phyloP scores from a whole-genome alignment of 2,888 invertebrate genomes.

The Lingula anatina region DNA sequence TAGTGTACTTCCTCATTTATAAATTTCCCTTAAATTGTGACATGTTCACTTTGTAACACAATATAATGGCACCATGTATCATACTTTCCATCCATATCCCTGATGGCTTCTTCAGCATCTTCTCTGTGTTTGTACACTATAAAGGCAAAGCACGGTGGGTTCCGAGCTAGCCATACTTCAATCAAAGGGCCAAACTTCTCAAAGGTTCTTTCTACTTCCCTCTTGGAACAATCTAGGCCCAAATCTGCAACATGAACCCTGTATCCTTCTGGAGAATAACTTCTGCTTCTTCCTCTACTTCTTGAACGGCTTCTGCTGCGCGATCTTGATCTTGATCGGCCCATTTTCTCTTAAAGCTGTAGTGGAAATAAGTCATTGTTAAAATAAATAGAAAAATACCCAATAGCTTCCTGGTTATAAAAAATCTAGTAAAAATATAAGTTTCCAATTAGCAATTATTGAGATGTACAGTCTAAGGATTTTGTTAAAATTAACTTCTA shows the following conservation, averaged over 20 bases:
- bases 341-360: too few species aligned
- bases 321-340: conserved; percentile 3
- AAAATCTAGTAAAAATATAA: too few species aligned
- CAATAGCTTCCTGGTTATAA: too few species aligned
- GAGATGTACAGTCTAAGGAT: too few species aligned
- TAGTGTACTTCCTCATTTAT: neutral
- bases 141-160: conserved; percentile 62
- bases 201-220: conserved; percentile 58
- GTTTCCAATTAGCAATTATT: too few species aligned
- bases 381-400: too few species aligned
- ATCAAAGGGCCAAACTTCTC: conserved; percentile 57
- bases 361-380: too few species aligned
- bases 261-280: conserved; percentile 44
- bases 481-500: too few species aligned
- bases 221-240: conserved; percentile 56
- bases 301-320: conserved; percentile 9
- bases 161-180: conserved; percentile 61
- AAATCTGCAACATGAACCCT: conserved; percentile 58
- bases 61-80: too few species aligned
- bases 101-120: conserved; percentile 69
- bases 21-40: neutral
- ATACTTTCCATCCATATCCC: conserved; percentile 72
- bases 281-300: conserved; percentile 11
- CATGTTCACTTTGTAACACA: too few species aligned
- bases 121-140: conserved; percentile 58